These are phyloP conservation scores for Trichomycterus rosablanca DNA, from an alignment of 2,113 vertebrate species.

Conservation along the genomic window DNA sequence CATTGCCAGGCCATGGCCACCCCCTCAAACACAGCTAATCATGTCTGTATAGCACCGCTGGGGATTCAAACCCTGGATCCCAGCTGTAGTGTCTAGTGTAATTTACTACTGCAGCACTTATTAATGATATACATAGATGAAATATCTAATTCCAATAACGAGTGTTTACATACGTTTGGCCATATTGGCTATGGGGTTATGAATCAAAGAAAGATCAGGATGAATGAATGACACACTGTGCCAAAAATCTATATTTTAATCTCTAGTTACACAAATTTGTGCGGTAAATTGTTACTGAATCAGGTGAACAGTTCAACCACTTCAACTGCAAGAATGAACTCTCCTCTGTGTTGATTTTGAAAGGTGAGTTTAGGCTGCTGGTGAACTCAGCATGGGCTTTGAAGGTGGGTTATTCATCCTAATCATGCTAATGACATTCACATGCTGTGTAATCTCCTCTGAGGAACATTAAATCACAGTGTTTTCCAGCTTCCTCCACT, in stretches of 20 bases:
- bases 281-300: neutral
- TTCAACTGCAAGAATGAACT: neutral
- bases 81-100: too few relatives aligned
- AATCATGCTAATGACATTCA: constrained; percentile 29
- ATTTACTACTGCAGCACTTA: too few relatives aligned
- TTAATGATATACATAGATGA: too few relatives aligned
- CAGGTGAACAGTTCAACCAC: neutral
- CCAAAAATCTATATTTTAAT: neutral
- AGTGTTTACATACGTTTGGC: too few relatives aligned
- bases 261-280: neutral
- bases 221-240: neutral
- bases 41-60: too few relatives aligned
- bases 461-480: constrained; percentile 1
- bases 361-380: constrained; percentile 1
- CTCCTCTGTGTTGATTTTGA: neutral
- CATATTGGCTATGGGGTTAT: too few relatives aligned
- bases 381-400: constrained; percentile 12
- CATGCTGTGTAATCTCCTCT: constrained; percentile 18
- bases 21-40: too few relatives aligned
- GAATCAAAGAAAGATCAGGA: neutral
- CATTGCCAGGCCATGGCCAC: too few relatives aligned
- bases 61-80: too few relatives aligned
- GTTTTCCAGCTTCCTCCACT: constrained; percentile 13
- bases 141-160: too few relatives aligned
- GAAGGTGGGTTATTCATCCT: constrained; percentile 18